A percentile compares a stretch with the other conserved stretches of the same genome.
These are phyloP conservation scores for Capitulum mitella DNA, from an alignment of 2,888 invertebrate genomes.

Conservation along the genomic window DNA sequence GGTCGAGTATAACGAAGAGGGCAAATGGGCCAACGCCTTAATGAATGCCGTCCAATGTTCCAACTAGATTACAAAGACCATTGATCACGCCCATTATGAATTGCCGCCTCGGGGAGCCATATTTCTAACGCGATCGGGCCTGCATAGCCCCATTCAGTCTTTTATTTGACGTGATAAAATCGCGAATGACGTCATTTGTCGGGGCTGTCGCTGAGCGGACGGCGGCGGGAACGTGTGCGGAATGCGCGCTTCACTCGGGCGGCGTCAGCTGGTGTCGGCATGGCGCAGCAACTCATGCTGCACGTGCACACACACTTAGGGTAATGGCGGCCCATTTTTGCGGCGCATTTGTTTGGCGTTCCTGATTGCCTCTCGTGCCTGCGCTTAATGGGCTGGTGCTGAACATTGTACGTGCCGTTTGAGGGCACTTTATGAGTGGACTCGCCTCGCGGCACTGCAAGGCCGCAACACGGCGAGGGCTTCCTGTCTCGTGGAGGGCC, in stretches of 20 bases:
- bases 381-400: background rate
- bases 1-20: too few relatives aligned
- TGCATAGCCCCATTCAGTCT: background rate
- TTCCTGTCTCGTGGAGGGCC: too few relatives aligned
- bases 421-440: too few relatives aligned
- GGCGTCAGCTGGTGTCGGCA: background rate
- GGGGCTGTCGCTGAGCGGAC: background rate
- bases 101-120: too few relatives aligned
- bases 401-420: background rate
- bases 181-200: slow-evolving; percentile 11
- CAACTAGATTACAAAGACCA: too few relatives aligned
- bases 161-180: slow-evolving; percentile 7
- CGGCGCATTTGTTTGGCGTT: background rate
- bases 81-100: too few relatives aligned
- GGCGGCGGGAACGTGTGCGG: background rate
- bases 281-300: background rate
- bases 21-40: too few relatives aligned
- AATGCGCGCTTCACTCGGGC: slow-evolving; percentile 4
- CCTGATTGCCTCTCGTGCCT: background rate
- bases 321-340: background rate
- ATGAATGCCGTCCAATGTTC: too few relatives aligned
- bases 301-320: background rate
- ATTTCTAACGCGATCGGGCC: background rate
- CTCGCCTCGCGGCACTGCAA: too few relatives aligned
- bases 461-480: too few relatives aligned